Evolutionary conservation across 2,797 vertebrate species (phyloP).

Genomic region (Cossypha polioptera): DNA sequence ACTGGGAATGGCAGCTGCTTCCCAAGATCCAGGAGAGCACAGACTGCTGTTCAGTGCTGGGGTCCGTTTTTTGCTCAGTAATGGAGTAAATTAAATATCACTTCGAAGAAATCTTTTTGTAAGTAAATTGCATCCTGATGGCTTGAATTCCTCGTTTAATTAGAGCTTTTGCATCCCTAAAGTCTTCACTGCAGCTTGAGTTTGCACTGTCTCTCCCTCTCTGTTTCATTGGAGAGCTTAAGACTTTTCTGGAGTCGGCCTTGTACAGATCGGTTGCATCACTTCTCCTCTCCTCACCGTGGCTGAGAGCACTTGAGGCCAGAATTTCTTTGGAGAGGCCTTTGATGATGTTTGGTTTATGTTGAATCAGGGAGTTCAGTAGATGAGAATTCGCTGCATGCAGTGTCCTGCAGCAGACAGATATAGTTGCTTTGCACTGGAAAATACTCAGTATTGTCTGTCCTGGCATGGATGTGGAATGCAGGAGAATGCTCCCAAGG

Average conservation of each 20-base stretch:
- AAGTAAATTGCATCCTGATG: background rate
- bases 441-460: rapidly evolving
- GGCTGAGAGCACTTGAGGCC: rapidly evolving
- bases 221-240: background rate
- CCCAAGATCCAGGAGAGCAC: background rate
- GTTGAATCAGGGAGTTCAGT: background rate
- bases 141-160: background rate
- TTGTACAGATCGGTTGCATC: background rate
- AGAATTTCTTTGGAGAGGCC: background rate
- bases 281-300: background rate
- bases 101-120: background rate
- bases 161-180: background rate
- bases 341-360: background rate
- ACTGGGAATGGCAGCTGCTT: background rate
- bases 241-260: background rate
- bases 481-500: background rate
- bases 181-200: background rate
- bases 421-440: background rate
- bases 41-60: background rate
- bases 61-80: background rate
- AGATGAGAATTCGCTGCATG: background rate
- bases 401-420: background rate
- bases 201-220: background rate
- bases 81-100: background rate
- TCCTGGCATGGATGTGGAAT: background rate